Percentiles rank a stretch among this genome's conserved stretches.
Evolutionary conservation across 1,140 invertebrate genomes (phyloP).

Genomic region (Achroia grisella): DNA sequence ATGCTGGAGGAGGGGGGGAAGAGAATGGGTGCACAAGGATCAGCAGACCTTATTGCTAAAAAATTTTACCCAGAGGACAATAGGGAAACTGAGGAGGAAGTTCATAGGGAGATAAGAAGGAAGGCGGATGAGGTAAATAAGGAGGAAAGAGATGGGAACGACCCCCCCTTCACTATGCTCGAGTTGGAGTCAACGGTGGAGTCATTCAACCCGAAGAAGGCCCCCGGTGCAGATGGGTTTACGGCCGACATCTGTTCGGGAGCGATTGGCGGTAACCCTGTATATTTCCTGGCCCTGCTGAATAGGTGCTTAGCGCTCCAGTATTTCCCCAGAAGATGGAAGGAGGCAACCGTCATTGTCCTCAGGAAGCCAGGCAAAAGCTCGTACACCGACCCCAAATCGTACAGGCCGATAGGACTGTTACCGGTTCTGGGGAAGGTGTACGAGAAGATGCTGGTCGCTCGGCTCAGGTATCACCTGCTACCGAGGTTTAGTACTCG

Average conservation of each 20-base stretch:
- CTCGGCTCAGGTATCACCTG: too few relatives aligned
- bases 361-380: too few relatives aligned
- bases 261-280: background rate
- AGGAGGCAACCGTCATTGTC: too few relatives aligned
- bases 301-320: constrained; percentile 10
- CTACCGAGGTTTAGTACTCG: too few relatives aligned
- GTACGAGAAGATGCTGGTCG: too few relatives aligned
- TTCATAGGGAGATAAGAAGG: constrained; percentile 1
- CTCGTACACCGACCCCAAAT: too few relatives aligned
- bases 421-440: too few relatives aligned
- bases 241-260: too few relatives aligned
- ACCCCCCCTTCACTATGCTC: constrained; percentile 2
- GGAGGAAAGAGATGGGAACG: background rate
- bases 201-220: constrained; percentile 20
- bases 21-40: constrained; percentile 3
- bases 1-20: constrained; percentile 1
- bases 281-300: constrained; percentile 1
- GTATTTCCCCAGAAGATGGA: too few relatives aligned
- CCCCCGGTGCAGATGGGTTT: constrained; percentile 17
- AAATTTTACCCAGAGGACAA: constrained; percentile 17
- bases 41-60: constrained; percentile 9
- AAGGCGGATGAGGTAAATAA: constrained; percentile 1
- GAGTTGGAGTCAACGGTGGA: background rate
- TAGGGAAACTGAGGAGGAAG: background rate
- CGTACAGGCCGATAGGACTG: too few relatives aligned